Conservation (phyloP, 2,888 invertebrate genomes). For the Loripinus fragilis region DNA sequence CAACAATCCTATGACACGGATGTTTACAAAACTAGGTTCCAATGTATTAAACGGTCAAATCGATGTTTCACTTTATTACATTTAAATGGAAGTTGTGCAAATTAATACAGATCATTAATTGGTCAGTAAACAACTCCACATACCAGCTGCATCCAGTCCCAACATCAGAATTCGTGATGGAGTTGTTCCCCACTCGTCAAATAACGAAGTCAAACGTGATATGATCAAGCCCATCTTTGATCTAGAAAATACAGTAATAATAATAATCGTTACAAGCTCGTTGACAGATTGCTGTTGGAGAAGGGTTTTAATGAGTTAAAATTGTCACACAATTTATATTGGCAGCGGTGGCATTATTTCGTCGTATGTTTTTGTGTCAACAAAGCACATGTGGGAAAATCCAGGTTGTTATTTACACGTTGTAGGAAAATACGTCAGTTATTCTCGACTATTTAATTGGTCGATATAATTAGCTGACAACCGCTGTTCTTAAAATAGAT, state of each 20-base stretch:
- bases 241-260: too few relatives aligned
- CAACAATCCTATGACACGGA: too few relatives aligned
- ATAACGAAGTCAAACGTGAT: not conserved
- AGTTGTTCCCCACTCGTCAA: not conserved
- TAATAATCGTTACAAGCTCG: too few relatives aligned
- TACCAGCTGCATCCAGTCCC: constrained; percentile 8
- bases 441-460: constrained; percentile 21
- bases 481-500: too few relatives aligned
- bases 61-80: not conserved
- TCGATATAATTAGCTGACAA: constrained; percentile 19
- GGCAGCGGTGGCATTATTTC: too few relatives aligned
- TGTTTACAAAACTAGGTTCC: too few relatives aligned
- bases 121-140: constrained; percentile 11
- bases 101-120: not conserved
- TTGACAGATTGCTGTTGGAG: too few relatives aligned
- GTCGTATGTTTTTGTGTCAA: too few relatives aligned
- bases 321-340: too few relatives aligned
- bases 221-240: not conserved
- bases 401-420: too few relatives aligned
- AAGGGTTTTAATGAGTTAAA: too few relatives aligned
- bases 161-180: not conserved
- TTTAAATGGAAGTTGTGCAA: not conserved
- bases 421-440: not conserved
- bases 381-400: too few relatives aligned
- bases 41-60: not conserved